Base-by-base conservation (phyloP, 2,888 invertebrate species). In the Apamea sordens region DNA sequence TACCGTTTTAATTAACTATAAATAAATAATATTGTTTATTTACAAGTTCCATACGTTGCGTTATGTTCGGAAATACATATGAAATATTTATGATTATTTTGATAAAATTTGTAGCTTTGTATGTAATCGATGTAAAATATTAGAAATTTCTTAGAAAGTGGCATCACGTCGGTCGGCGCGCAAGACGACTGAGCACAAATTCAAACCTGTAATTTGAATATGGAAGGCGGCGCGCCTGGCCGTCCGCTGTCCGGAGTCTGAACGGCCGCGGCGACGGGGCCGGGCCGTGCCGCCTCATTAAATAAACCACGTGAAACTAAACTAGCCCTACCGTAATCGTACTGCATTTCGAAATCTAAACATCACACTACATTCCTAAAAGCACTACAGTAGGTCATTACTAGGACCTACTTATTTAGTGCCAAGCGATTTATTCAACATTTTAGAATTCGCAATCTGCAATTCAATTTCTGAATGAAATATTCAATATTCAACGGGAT, bases 161-260 rank as follows among this genome's bases (percentile, higher is more conserved):
- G 36, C 24, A 7, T 56, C 36, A 53, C 36, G 18, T 70, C 50
- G 36, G 53, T 70, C 70, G 53, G 53, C 32, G n/a, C 32, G n/a
- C 71, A 75, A 69, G 72, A 53, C 77, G 64, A 87, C 84, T 63
- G 61, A 89, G 91, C 92, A 93, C 92, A 84, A 92, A 93, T 93
- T 92, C 91, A 94, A 94, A 94, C 94, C 93, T 93, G 94, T 94
- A 94, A 94, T 94, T 94, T 94, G 93, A 94, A 94, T 94, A 93
- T 79, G 93, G 93, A 93, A 93, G 93, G 89, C 90, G 89, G 89
- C 89, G 87, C 80, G 81, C 88, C 85, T 85, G 85, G n/a, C 36
- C 77, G 71, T 36, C 56, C 70, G 70, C 18, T 53, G 36, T 56
- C 36, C 56, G 70, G 69, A 69, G 32, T 36, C n/a, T 59, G 71